A percentile compares a stretch with the other conserved stretches of the same genome.
phyloP scores from a whole-genome alignment of 2,888 invertebrate species.

The Micoletzkya japonica region DNA sequence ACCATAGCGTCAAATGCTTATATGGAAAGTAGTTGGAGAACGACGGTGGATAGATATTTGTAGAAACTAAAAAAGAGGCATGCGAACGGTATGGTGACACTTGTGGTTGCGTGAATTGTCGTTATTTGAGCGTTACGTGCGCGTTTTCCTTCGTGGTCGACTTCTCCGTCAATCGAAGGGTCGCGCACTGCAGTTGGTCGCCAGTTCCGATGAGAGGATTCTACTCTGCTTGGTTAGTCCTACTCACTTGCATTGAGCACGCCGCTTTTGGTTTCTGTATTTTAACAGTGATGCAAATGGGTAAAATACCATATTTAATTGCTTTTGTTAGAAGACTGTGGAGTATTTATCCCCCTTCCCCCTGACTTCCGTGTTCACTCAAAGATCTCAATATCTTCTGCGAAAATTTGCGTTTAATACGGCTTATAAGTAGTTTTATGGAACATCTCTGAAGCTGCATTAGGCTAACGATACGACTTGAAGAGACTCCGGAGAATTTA shows the following conservation, averaged over 20 bases:
- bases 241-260: too few relatives aligned
- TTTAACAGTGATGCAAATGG: not conserved
- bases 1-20: too few relatives aligned
- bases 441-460: too few relatives aligned
- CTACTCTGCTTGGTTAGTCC: constrained; percentile 75
- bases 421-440: too few relatives aligned
- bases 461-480: too few relatives aligned
- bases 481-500: too few relatives aligned
- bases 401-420: too few relatives aligned
- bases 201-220: constrained; percentile 76
- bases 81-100: too few relatives aligned
- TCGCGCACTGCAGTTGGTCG: constrained; percentile 77
- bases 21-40: too few relatives aligned
- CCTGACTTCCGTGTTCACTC: not conserved
- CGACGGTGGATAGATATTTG: too few relatives aligned
- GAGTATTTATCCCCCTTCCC: not conserved
- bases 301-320: not conserved
- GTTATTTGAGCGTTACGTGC: constrained; percentile 72
- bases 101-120: not conserved
- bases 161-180: constrained; percentile 80
- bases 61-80: too few relatives aligned
- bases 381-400: too few relatives aligned
- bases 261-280: not conserved
- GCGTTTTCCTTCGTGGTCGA: constrained; percentile 79
- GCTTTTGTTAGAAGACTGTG: not conserved